Percentiles rank a stretch among this genome's conserved stretches.
These are phyloP conservation scores for Platycheirus albimanus DNA, from an alignment of 2,888 invertebrate species.

Conservation along the genomic window DNA sequence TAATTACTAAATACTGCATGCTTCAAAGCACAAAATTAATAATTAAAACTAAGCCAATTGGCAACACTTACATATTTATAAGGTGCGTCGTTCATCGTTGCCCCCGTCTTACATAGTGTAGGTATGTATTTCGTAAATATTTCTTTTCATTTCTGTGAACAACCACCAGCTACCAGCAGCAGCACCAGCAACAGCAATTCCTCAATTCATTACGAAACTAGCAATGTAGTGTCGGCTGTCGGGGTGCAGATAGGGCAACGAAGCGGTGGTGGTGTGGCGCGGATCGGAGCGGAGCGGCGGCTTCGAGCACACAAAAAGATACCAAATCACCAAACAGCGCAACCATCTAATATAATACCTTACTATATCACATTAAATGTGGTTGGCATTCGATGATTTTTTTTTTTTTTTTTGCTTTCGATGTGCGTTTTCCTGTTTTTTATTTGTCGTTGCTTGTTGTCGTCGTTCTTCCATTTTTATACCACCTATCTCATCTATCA, in stretches of 20 bases:
- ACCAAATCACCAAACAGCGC: constrained; percentile 73
- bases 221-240: constrained; percentile 10
- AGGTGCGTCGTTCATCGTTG: too few relatives aligned
- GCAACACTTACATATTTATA: too few relatives aligned
- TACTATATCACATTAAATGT: constrained; percentile 71
- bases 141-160: constrained; percentile 21
- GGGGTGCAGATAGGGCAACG: constrained; percentile 19
- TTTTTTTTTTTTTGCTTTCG: constrained; percentile 74
- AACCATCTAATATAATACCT: constrained; percentile 69
- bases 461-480: constrained; percentile 42
- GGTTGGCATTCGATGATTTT: constrained; percentile 73
- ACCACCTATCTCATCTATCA: constrained; percentile 59
- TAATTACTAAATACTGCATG: too few relatives aligned
- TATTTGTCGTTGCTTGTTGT: constrained; percentile 50
- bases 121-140: constrained; percentile 35
- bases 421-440: constrained; percentile 73
- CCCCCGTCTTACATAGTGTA: too few relatives aligned
- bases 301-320: constrained; percentile 68
- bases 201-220: constrained; percentile 73
- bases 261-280: too few relatives aligned
- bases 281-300: too few relatives aligned
- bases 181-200: constrained; percentile 43
- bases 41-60: too few relatives aligned
- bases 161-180: constrained; percentile 17
- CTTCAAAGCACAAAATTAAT: too few relatives aligned